These are phyloP conservation scores for Rousettus leschenaultii DNA, from an alignment of 2,113 vertebrate species.

Conservation along the genomic window DNA sequence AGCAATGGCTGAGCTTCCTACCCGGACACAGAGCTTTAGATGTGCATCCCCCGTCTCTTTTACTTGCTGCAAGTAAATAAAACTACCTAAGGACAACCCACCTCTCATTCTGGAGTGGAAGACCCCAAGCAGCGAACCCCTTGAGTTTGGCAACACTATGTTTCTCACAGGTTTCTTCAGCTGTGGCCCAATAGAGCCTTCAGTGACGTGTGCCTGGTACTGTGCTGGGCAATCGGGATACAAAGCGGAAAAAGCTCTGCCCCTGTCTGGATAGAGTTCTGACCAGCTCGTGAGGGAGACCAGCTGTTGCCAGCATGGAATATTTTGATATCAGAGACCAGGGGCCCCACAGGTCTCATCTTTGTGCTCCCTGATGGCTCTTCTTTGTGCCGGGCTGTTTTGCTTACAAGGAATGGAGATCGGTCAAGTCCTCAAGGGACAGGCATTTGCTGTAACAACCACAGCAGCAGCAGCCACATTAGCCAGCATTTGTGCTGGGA, in stretches of 20 bases:
- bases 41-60: too few relatives aligned
- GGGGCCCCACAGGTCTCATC: neutral
- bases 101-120: too few relatives aligned
- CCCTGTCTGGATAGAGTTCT: neutral
- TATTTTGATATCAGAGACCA: fast-evolving
- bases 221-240: neutral
- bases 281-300: neutral
- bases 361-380: neutral
- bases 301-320: neutral
- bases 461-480: too few relatives aligned
- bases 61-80: too few relatives aligned
- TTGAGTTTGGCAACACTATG: neutral
- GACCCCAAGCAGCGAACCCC: too few relatives aligned
- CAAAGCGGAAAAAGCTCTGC: neutral
- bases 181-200: neutral
- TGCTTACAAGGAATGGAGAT: neutral
- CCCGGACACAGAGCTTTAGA: too few relatives aligned
- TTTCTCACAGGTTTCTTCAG: neutral
- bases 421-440: too few relatives aligned
- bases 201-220: fast-evolving
- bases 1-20: too few relatives aligned
- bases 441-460: too few relatives aligned
- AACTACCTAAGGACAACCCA: too few relatives aligned
- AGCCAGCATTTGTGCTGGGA: neutral
- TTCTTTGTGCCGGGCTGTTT: neutral